Conservation (phyloP, 1,140 invertebrate genomes). For the Sipha flava region DNA sequence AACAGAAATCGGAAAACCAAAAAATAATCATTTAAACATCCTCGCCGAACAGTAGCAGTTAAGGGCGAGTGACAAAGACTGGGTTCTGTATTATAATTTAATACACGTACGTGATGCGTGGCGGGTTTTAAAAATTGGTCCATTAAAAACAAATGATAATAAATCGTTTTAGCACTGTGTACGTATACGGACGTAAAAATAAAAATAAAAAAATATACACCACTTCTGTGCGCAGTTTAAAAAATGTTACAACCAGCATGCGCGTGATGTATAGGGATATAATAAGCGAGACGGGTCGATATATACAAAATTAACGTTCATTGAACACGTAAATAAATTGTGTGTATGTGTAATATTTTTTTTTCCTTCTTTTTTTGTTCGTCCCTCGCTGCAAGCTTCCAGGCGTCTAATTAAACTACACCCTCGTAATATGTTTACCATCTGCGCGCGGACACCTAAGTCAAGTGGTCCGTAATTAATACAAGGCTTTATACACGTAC, state of each 20-base stretch:
- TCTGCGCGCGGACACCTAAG: background rate
- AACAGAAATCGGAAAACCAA: no score
- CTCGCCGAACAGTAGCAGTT: no score
- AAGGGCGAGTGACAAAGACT: no score
- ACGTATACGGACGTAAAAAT: no score
- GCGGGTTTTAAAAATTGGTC: background rate
- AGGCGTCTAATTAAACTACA: background rate
- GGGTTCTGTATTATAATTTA: background rate
- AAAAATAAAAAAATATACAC: no score
- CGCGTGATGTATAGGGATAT: no score
- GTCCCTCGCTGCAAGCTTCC: background rate
- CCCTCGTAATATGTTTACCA: background rate
- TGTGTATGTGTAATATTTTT: background rate
- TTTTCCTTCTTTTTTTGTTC: background rate
- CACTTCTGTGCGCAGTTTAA: background rate
- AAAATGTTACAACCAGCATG: background rate
- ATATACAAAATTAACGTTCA: constrained; percentile 17
- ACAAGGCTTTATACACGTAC: background rate
- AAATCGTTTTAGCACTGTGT: background rate
- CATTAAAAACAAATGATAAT: background rate
- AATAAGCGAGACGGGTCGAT: background rate
- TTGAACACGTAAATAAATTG: constrained; percentile 15
- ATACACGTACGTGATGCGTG: background rate
- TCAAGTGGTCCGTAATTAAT: constrained; percentile 12
- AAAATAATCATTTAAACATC: no score